Percentiles rank a stretch among this genome's conserved stretches.
Evolutionary conservation across 30 jellyfish, hydroid and myxozoan genomes (phyloP).

Genomic region (Rhopilema esculentum): DNA sequence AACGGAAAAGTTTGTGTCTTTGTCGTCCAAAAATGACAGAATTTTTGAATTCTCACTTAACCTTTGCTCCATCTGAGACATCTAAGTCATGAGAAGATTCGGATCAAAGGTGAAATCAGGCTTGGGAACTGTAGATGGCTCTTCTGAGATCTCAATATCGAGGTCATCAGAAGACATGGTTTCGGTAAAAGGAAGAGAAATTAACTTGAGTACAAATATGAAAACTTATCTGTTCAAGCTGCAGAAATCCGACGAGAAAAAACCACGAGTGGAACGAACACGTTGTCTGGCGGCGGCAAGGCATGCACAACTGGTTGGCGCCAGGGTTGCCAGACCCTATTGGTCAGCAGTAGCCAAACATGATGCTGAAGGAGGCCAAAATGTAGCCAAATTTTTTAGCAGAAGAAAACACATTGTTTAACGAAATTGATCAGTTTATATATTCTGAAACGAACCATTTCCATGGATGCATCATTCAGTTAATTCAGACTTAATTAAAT

Average conservation of each 20-base stretch:
- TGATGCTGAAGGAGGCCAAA: too few species aligned
- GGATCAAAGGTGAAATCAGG: neutral
- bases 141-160: neutral
- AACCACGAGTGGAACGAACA: neutral
- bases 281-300: conserved; percentile 22
- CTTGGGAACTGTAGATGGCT: neutral
- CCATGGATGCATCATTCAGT: too few species aligned
- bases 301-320: conserved; percentile 31
- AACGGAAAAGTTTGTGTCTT: neutral
- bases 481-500: too few species aligned
- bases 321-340: too few species aligned
- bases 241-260: neutral
- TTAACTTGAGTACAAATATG: neutral
- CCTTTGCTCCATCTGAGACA: neutral
- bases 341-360: too few species aligned
- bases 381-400: too few species aligned
- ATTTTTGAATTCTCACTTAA: neutral
- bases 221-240: neutral
- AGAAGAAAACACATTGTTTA: too few species aligned
- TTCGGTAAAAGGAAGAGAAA: neutral
- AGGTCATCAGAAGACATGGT: neutral
- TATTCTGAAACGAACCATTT: too few species aligned
- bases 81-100: neutral
- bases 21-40: neutral
- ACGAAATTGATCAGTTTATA: too few species aligned